Percentiles rank a stretch among this genome's conserved stretches.
phyloP scores from a whole-genome alignment of 1,140 invertebrate genomes.

The Drosophila pseudoobscura region DNA sequence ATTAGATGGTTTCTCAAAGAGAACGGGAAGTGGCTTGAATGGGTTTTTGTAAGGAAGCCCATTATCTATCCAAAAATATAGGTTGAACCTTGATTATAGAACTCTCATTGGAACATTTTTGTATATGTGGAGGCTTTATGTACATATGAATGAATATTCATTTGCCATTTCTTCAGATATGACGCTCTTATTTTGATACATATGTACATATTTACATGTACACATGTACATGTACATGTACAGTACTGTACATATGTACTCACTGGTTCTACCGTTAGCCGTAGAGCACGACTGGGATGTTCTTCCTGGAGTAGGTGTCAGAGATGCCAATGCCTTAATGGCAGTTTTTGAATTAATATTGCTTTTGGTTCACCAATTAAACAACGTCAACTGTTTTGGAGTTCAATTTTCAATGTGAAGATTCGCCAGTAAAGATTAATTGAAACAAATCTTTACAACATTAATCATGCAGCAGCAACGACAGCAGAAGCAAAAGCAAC shows the following conservation, averaged over 20 bases:
- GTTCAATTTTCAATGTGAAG: slow-evolving; percentile 42
- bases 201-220: no score
- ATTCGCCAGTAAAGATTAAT: slow-evolving; percentile 63
- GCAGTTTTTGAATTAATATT: slow-evolving; percentile 51
- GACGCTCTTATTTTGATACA: no score
- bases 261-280: slow-evolving; percentile 23
- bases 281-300: slow-evolving; percentile 29
- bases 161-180: no score
- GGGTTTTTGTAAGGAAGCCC: not conserved
- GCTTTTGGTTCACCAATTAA: slow-evolving; percentile 53
- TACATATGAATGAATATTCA: no score
- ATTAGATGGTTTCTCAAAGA: slow-evolving; percentile 3
- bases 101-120: not conserved
- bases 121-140: no score
- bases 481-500: slow-evolving; percentile 32
- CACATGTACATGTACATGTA: no score
- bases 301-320: slow-evolving; percentile 57
- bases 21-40: slow-evolving; percentile 26
- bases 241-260: no score
- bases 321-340: slow-evolving; percentile 70
- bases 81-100: not conserved
- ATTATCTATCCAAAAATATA: not conserved
- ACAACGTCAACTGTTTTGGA: slow-evolving; percentile 57
- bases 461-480: slow-evolving; percentile 58
- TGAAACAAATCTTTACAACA: slow-evolving; percentile 65